A percentile compares a stretch with the other conserved stretches of the same genome.
These are phyloP conservation scores for Mohoua ochrocephala DNA, from an alignment of 2,113 vertebrate genomes.

Conservation along the genomic window DNA sequence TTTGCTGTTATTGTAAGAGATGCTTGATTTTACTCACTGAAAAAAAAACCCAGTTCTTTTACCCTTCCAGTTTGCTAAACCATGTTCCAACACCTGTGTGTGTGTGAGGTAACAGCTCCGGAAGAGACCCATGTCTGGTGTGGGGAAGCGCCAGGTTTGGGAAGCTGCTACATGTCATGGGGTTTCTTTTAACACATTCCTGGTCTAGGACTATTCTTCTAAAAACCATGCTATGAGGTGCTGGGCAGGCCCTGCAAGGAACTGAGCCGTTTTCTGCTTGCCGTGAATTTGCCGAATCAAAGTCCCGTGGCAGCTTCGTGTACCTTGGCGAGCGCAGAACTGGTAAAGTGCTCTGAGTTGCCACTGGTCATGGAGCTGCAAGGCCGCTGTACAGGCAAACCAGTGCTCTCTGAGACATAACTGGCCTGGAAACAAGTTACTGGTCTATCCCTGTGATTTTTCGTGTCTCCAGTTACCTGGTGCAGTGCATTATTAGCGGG, in stretches of 20 bases:
- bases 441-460: background rate
- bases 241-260: background rate
- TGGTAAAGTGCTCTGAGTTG: background rate
- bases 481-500: constrained; percentile 16
- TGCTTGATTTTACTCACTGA: background rate
- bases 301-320: rapidly evolving
- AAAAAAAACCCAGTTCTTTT: background rate
- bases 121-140: background rate
- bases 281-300: background rate
- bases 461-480: background rate
- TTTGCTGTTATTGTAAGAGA: background rate
- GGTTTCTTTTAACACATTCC: background rate
- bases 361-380: background rate
- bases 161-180: background rate
- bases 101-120: background rate
- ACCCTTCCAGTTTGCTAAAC: background rate
- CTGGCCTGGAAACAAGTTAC: background rate
- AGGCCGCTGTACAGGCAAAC: background rate
- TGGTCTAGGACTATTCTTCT: background rate
- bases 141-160: background rate
- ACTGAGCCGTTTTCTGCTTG: background rate
- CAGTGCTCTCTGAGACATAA: background rate
- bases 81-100: background rate
- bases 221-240: background rate
- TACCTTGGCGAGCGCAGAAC: background rate